Conservation (phyloP, 2,113 vertebrate species). For the Anolis sagrei region DNA sequence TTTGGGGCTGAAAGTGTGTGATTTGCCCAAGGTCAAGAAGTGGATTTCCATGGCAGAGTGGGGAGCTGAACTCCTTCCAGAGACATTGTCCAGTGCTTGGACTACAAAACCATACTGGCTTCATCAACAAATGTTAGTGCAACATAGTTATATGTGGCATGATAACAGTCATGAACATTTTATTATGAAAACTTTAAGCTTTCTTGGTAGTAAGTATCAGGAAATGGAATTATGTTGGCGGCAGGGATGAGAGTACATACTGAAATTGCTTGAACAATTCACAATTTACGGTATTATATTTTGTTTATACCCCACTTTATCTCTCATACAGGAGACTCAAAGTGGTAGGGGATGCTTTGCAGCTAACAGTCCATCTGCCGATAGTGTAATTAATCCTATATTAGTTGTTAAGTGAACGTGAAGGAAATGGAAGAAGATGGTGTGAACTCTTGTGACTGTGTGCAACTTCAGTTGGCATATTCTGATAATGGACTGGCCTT, state of each 20-base stretch:
- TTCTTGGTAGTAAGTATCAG: neutral
- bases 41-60: no score
- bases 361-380: neutral
- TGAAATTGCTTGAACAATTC: neutral
- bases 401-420: neutral
- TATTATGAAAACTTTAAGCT: no score
- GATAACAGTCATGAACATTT: neutral
- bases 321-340: no score
- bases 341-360: neutral
- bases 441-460: neutral
- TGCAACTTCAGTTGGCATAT: neutral
- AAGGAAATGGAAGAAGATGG: neutral
- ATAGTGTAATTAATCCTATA: neutral
- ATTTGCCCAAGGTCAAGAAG: no score
- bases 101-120: no score
- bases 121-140: no score
- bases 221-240: neutral
- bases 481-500: neutral
- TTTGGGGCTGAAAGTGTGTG: no score
- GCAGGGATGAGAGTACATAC: neutral
- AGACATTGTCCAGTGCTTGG: no score
- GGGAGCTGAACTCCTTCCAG: no score
- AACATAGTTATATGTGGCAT: neutral
- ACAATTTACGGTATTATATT: neutral
- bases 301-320: no score